Evolutionary conservation across 2,797 vertebrate species (phyloP).

Genomic region (Squalus acanthias): DNA sequence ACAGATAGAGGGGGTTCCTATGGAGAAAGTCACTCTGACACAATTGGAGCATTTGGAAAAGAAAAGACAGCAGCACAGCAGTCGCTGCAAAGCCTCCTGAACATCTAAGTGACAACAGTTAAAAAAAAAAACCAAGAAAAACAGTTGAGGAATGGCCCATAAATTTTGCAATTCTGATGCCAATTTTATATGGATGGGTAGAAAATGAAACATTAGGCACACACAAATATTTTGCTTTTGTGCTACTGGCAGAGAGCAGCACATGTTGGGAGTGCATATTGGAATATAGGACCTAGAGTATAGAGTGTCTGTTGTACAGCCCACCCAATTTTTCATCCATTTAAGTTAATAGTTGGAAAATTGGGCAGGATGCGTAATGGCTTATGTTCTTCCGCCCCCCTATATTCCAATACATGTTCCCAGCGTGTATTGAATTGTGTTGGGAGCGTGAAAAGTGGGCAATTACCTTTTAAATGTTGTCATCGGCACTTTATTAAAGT

Average conservation of each 20-base stretch:
- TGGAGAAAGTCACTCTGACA: neutral
- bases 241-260: neutral
- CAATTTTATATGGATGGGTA: neutral
- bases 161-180: neutral
- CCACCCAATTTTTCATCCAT: neutral
- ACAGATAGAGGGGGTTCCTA: neutral
- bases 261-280: neutral
- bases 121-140: neutral
- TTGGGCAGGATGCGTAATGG: neutral
- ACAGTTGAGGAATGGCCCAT: neutral
- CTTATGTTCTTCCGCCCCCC: neutral
- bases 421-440: neutral
- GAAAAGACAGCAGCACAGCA: neutral
- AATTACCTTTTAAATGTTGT: neutral
- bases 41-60: neutral
- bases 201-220: neutral
- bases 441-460: neutral
- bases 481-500: neutral
- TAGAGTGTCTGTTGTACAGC: neutral
- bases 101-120: neutral
- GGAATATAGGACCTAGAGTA: neutral
- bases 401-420: neutral
- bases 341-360: neutral
- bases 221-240: neutral
- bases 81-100: neutral